Percentiles rank a stretch among this genome's conserved stretches.
These are phyloP conservation scores for Armadillidium nasatum DNA, from an alignment of 1,140 invertebrate species.

Conservation along the genomic window DNA sequence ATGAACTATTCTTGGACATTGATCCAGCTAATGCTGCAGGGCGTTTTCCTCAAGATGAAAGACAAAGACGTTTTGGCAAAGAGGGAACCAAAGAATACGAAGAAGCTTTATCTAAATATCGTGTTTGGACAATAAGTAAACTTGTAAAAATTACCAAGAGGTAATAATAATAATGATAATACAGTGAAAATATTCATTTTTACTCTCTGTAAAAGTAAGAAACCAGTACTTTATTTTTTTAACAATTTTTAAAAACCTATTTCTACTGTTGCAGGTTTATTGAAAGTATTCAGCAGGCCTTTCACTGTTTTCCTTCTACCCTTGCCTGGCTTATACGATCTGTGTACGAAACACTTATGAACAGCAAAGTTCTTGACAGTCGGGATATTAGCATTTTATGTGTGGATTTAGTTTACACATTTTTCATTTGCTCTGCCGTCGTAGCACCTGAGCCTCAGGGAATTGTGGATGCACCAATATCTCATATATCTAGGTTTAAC, in stretches of 20 bases:
- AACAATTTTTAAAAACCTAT: neutral
- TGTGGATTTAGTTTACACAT: slow-evolving; percentile 86
- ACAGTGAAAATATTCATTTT: neutral
- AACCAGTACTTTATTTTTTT: neutral
- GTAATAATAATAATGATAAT: slow-evolving; percentile 61
- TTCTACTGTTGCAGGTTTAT: slow-evolving; percentile 31
- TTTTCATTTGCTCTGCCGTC: slow-evolving; percentile 93
- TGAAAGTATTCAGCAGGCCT: slow-evolving; percentile 59
- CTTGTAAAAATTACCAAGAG: slow-evolving; percentile 71
- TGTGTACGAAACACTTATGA: slow-evolving; percentile 54
- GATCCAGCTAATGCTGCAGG: slow-evolving; percentile 80
- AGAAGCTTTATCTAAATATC: slow-evolving; percentile 67
- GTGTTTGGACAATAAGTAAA: slow-evolving; percentile 71
- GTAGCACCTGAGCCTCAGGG: slow-evolving; percentile 93
- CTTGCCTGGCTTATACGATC: slow-evolving; percentile 59
- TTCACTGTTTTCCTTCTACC: slow-evolving; percentile 78
- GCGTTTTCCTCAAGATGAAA: slow-evolving; percentile 64
- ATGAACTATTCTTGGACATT: slow-evolving; percentile 86
- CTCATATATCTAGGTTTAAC: slow-evolving; percentile 83
- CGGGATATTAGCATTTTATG: slow-evolving; percentile 68
- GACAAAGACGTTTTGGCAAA: slow-evolving; percentile 71
- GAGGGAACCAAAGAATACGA: slow-evolving; percentile 66
- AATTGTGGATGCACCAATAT: slow-evolving; percentile 91
- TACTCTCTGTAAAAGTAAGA: neutral
- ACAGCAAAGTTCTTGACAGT: slow-evolving; percentile 49